phyloP scores from a whole-genome alignment of 2,113 vertebrate genomes.

The Atherinomorus stipes region DNA sequence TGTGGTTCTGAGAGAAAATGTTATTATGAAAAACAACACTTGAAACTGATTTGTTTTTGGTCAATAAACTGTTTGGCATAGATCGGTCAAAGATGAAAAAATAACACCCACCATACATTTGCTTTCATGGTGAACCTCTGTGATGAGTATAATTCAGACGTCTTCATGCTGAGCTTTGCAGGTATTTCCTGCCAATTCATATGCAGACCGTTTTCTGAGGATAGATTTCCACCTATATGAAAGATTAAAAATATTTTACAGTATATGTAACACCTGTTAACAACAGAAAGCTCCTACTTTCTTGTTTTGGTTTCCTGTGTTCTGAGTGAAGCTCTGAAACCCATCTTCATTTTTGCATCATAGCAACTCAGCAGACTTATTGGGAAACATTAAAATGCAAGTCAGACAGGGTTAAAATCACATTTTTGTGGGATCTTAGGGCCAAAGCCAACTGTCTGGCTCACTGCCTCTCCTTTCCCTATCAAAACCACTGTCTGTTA shows the following conservation, averaged over 20 bases:
- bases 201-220: background rate
- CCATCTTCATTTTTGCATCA: background rate
- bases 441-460: conserved; percentile 47
- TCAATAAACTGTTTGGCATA: too few relatives aligned
- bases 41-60: too few relatives aligned
- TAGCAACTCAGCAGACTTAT: conserved; percentile 13
- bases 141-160: too few relatives aligned
- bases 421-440: conserved; percentile 42
- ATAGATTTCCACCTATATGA: background rate
- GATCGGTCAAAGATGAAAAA: too few relatives aligned
- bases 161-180: too few relatives aligned
- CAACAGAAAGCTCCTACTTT: conserved; percentile 8
- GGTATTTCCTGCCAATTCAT: too few relatives aligned
- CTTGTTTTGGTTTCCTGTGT: background rate
- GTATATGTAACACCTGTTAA: background rate
- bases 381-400: conserved; percentile 40
- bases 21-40: too few relatives aligned
- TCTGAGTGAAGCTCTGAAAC: background rate
- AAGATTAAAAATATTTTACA: background rate
- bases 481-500: conserved; percentile 64
- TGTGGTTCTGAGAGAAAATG: too few relatives aligned
- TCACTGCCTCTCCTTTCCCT: conserved; percentile 71
- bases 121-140: too few relatives aligned
- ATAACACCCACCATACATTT: too few relatives aligned
- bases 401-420: conserved; percentile 38